Base-by-base conservation (phyloP, 1,140 invertebrate genomes). In the Bathynomus jamesi region DNA sequence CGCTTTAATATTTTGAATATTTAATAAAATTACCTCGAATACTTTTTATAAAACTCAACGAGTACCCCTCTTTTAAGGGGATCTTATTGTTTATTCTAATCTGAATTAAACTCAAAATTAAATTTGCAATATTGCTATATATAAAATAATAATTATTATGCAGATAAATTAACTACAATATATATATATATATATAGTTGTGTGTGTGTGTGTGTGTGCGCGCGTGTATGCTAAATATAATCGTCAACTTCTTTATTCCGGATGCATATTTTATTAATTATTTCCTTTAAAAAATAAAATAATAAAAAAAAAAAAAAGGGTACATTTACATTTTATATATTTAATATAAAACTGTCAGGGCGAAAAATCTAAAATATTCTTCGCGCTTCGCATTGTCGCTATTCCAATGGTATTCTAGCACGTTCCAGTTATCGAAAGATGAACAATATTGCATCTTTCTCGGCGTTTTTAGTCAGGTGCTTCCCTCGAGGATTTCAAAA, bases 361-460 rank as follows among this genome's bases (percentile, higher is more conserved):
- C 40, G 40, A 53, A 53, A 53, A 53, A 53, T 53, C 40, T 53
- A 53, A 53, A 53, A 53, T 53, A 53, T 53, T 53, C 40, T 53
- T 53, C 40, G 2, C 21, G 13, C 40, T 11, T 53, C 21, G 40
- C 40, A 53, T 53, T 53, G 13, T 53, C 40, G 40, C 21, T 53
- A 21, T 53, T 53, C 40, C 40, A 53, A 53, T 53, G 40, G 40
- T 53, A 53, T 53, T 53, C 21, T 53, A 21, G 40, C 40, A 53
- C 40, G 40, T 53, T 53, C 40, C 40, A 21, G 40, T n/a, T 53
- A 53, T 53, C 40, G 40, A 21, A 53, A 53, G 40, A 53, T 53
- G 40, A 53, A 21, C 40, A 53, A 53, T 53, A 53, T 53, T 53
- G 40, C 40, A 1, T 21, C 40, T 53, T 40, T 53, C 21, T 11